Percentiles rank a stretch among this genome's conserved stretches.
Conservation (phyloP, 1,140 invertebrate species). For the honey bee (Apis mellifera) region Amel_HAv3.1 CM009934.2:3164001-3164500, state of each 20-base stretch:
- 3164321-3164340: too few relatives aligned
- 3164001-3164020: constrained; percentile 43
- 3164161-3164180: too few relatives aligned
- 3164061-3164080: constrained; percentile 30
- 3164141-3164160: neutral
- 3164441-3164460: constrained; percentile 69
- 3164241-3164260: too few relatives aligned
- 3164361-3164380: too few relatives aligned
- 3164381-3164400: neutral
- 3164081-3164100: constrained; percentile 17
- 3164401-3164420: constrained; percentile 38
- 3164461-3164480: constrained; percentile 50
- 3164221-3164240: too few relatives aligned
- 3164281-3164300: too few relatives aligned
- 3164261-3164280: too few relatives aligned
- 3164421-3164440: constrained; percentile 75
- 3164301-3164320: too few relatives aligned
- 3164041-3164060: neutral
- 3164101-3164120: constrained; percentile 25
- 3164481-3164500: constrained; percentile 50
- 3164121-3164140: neutral
- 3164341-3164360: too few relatives aligned
- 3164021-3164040: neutral
- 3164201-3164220: neutral
- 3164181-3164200: neutral